Evolutionary conservation across 2,797 vertebrate genomes (phyloP), one percentile per base, ranked within the genome.

Genomic region (Sphaeramia orbicularis): DNA sequence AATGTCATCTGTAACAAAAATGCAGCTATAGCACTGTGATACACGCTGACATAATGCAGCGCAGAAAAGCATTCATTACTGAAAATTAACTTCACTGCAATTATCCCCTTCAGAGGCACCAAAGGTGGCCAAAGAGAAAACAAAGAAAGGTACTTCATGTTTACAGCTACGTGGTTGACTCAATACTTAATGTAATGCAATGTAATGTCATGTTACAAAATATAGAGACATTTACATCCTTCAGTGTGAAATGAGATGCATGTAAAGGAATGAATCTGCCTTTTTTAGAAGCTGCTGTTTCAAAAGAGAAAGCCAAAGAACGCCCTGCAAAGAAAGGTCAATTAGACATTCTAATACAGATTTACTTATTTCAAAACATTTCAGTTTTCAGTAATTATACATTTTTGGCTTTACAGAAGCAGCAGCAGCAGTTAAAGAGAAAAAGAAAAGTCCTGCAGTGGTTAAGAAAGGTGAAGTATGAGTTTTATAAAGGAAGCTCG

Each of bases 141-240:
- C 76, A 58, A 80, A 82, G 72, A 83, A 74, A 84, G 78, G 74
- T 84, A 63, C 77, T 76, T 84, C 10, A 54, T 71, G 21, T 57
- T 65, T 74, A 45, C 55, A 18, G 59, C 9, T 13, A 13, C 2
- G 1, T 63, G 21, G 54, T 60, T 21, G 15, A 8, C 0, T 49
- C 21, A 24, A 47, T 51, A 72, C 65, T 54, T 32, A 18, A 2
- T 13, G 21, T 2, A 2, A 0, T 2, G 1, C 52, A 51, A 44
- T 56, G 8, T 7, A 38, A 13, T 14, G n/a, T 32, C 21, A 24
- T 48, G 24, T 64, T 49, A 21, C 15, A 59, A 41, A 48, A 19
- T 4, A 49, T 3, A 35, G 5, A 35, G 5, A 51, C 12, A 24
- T 19, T 49, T 44, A 45, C 13, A 56, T 15, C 14, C 44, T 60